These are phyloP conservation scores for Slavum lentiscoides DNA, from an alignment of 2,888 invertebrate species.

Conservation along the genomic window DNA sequence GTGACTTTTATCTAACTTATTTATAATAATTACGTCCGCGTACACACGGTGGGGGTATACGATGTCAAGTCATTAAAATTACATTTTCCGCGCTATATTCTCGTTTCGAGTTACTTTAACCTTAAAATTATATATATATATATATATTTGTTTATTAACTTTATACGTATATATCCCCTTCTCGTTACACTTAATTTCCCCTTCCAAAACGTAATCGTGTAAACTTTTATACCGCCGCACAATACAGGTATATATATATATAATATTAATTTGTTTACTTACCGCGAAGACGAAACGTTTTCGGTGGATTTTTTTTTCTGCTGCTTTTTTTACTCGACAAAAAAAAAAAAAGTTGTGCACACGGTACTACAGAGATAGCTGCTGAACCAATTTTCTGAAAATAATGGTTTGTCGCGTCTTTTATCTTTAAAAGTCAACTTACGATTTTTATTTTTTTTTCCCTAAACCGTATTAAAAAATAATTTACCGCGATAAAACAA, in stretches of 20 bases:
- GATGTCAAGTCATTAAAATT: conserved; percentile 41
- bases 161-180: not conserved
- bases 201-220: conserved; percentile 27
- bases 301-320: not conserved
- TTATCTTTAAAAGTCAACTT: conserved; percentile 14
- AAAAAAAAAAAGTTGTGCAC: conserved; percentile 8
- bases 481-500: conserved; percentile 30
- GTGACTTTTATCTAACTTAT: conserved; percentile 46
- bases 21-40: conserved; percentile 37
- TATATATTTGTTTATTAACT: conserved; percentile 46
- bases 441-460: not conserved
- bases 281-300: conserved; percentile 22
- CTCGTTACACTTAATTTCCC: conserved; percentile 39
- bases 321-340: too few relatives aligned
- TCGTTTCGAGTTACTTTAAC: conserved; percentile 35
- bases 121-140: conserved; percentile 40
- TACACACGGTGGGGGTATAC: not conserved
- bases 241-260: not conserved
- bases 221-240: conserved; percentile 26
- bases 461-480: not conserved
- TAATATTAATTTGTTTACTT: conserved; percentile 38
- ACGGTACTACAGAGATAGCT: conserved; percentile 30
- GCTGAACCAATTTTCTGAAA: conserved; percentile 27
- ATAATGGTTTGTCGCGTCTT: conserved; percentile 16
- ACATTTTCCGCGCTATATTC: conserved; percentile 41